Percentiles rank a stretch among this genome's conserved stretches.
These are phyloP conservation scores for Macquaria ambigua DNA, from an alignment of 2,113 vertebrate genomes.

Conservation along the genomic window DNA sequence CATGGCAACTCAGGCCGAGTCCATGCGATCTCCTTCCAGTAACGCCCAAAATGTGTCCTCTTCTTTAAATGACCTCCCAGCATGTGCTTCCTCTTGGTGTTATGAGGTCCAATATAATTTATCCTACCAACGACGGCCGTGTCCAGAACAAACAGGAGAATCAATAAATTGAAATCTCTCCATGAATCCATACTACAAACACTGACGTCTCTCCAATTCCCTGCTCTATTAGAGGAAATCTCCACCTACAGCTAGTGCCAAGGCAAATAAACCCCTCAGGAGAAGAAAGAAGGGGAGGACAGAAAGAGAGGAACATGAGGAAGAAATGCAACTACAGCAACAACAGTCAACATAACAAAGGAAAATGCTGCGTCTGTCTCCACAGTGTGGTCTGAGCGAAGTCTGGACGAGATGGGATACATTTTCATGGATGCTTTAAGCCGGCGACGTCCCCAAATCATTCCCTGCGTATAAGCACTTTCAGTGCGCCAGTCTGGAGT, in stretches of 20 bases:
- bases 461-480: conserved; percentile 59
- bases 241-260: conserved; percentile 56
- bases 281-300: conserved; percentile 23
- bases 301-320: conserved; percentile 34
- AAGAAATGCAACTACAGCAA: conserved; percentile 64
- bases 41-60: conserved; percentile 27
- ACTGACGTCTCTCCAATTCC: conserved; percentile 44
- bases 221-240: conserved; percentile 58
- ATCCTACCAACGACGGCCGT: not conserved
- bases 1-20: conserved; percentile 22
- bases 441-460: conserved; percentile 57
- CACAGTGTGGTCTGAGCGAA: conserved; percentile 54
- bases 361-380: conserved; percentile 59
- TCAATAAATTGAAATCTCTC: conserved; percentile 52
- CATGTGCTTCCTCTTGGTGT: conserved; percentile 26
- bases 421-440: conserved; percentile 58
- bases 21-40: conserved; percentile 14
- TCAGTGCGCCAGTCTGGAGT: conserved; percentile 56
- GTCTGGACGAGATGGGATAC: conserved; percentile 52
- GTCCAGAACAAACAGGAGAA: conserved; percentile 54
- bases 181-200: conserved; percentile 32
- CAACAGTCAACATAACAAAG: conserved; percentile 66
- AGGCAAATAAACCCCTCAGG: conserved; percentile 57
- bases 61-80: conserved; percentile 34
- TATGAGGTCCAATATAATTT: conserved; percentile 29